These are phyloP conservation scores for Eurystomus glaucurus DNA, from an alignment of 2,797 vertebrate species.

Conservation along the genomic window DNA sequence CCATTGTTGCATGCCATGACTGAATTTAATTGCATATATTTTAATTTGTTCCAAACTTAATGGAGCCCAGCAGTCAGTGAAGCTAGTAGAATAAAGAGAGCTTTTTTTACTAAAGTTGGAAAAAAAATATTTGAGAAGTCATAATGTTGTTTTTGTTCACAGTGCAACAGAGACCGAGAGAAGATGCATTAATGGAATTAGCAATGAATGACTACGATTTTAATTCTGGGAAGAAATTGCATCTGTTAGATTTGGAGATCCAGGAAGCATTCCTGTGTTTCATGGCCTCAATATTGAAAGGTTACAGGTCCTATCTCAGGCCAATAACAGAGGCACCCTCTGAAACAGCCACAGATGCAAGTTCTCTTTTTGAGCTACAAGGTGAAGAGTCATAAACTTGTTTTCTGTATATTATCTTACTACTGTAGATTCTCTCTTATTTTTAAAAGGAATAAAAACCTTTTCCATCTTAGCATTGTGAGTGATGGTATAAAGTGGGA, in stretches of 20 bases:
- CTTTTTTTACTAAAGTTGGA: not conserved
- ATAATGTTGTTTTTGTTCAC: constrained; percentile 59
- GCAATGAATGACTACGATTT: constrained; percentile 91
- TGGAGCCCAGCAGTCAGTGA: not conserved
- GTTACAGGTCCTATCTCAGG: constrained; percentile 94
- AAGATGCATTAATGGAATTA: constrained; percentile 92
- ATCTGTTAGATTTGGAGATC: constrained; percentile 96
- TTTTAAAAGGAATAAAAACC: not conserved
- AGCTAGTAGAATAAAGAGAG: not conserved
- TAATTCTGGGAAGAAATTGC: constrained; percentile 91
- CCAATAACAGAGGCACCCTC: constrained; percentile 98
- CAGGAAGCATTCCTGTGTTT: constrained; percentile 98
- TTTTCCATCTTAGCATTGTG: not conserved
- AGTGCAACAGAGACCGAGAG: constrained; percentile 93
- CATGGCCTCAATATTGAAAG: constrained; percentile 97
- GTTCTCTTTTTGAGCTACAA: constrained; percentile 97
- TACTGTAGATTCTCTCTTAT: not conserved
- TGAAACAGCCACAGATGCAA: constrained; percentile 96
- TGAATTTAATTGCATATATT: not conserved
- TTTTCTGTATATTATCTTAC: not conserved
- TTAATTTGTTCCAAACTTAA: not conserved
- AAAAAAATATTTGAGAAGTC: not conserved
- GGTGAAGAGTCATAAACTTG: constrained; percentile 79
- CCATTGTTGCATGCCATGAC: not conserved
- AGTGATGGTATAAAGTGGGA: not conserved